Evolutionary conservation across 2,797 vertebrate genomes (phyloP), one percentile per base, ranked within the genome.

Genomic region (Prionace glauca): DNA sequence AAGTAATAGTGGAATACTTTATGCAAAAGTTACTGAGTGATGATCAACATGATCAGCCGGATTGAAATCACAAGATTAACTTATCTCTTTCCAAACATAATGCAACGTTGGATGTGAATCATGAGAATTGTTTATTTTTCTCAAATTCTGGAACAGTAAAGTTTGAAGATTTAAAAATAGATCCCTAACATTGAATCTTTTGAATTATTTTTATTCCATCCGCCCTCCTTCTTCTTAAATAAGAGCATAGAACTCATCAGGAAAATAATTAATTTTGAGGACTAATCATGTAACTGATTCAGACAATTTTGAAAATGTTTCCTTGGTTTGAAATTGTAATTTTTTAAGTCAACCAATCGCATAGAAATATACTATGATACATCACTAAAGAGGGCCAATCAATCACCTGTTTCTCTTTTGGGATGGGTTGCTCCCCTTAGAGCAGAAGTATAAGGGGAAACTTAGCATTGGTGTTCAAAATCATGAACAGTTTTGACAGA

Each of bases 81-180:
- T 41, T 45, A 84, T 84, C 79, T 84, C n/a, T 84, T 84, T 84
- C 20, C 79, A 84, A 84, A 84, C 36, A 84, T 62, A 90, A 62
- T 90, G 4, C 26, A 29, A 60, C 26, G 24, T 32, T 60, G 26
- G 50, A 60, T 90, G 12, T 62, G 56, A 90, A 32, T 62, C 29
- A 26, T 90, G 11, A 32, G 26, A 11, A 90, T 4, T 60, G 16
- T 90, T 60, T n/a, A 29, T 60, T 90, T 32, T 77, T 32, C 32
- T 29, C 50, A 8, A 62, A 26, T 26, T 32, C 29, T 90, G 56
- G 32, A 90, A 62, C 60, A 90, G 26, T 41, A 81, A 36, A 18
- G 16, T 81, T 81, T 81, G n/a, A 2, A 81, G 14, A 20, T 81
- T 18, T 81, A 79, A 16, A 81, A 16, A 81, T 36, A 81, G 77